Evolutionary conservation across 2,113 vertebrate genomes (phyloP), one percentile per base, ranked within the genome.

Genomic region (Hippocampus guttulatus): DNA sequence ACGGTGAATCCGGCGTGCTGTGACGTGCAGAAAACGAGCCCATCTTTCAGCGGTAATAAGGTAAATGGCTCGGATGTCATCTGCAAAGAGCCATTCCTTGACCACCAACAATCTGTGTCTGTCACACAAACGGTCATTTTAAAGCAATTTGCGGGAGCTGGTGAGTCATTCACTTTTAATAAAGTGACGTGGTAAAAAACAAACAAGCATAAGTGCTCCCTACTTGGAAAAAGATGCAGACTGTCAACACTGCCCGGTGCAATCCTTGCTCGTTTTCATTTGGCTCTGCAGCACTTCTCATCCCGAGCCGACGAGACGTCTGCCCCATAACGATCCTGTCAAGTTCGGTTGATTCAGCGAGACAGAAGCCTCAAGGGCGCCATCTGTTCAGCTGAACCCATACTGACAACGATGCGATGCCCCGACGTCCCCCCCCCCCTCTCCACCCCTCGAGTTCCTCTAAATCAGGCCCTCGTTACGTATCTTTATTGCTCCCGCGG

Each of bases 361-460:
- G 71, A 60, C 68, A 61, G 45, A 47, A 68, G 81, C 75, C 75
- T 87, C 80, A 87, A 91, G 85, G 84, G 81, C 79, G 78, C 88
- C 90, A 91, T 91, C 87, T 92, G 90, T 77, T 85, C 68, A n/a
- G 57, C 79, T 65, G 52, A 60, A 79, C 67, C 72, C 69, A 49
- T 45, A 33, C 18, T 76, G 79, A 74, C 79, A 67, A 55, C 8
- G 23, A 40, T 66, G 38, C 40, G 51, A 0, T 45, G 40, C 30
- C 61, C 1, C 8, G 43, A 41, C 71, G 40, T 18, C 16, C 41
- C 30, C 15, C 64, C 52, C 23, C 64, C 47, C 23, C 67, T 41
- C n/a, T 7, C 15, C 61, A 41, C 23, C 64, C 47, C 20, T 5
- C 1, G 52, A 15, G 49, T 71, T 20, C 62, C 18, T 69, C 6